Evolutionary conservation across 2,888 invertebrate species (phyloP), one percentile per base, ranked within the genome.

Genomic region (Cremastinae sp.): DNA sequence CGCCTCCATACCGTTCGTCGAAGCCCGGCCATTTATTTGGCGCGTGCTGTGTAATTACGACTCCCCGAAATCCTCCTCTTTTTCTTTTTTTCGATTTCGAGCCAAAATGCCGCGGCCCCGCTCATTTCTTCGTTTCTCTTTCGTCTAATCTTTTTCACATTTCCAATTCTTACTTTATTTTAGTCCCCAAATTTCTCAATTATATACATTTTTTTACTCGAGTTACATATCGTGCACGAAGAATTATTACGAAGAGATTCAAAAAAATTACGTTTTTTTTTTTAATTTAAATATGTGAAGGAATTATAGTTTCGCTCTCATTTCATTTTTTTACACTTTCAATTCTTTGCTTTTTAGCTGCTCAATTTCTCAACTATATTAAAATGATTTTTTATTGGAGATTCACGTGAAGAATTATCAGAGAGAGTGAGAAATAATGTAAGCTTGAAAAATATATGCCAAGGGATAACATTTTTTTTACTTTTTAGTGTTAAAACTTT

Each of bases 1-100:
- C 70, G 72, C 54, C 51, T 66, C 58, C n/a, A n/a, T 61, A 73
- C 49, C 75, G 71, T 86, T 86, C 86, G 84, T 64, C 78, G 85
- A 88, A 87, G 74, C 78, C 79, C 80, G 81, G 82, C 84, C 85
- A 85, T 87, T 86, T 85, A 85, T 87, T 87, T 86, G 86, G 85
- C 86, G 85, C 85, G 84, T 84, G 87, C 86, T 84, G 86, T 88
- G 85, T 88, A 87, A 88, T 88, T 88, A 88, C 84, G 84, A 83
- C 81, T 80, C 72, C 78, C 75, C 73, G 81, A 68, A 56, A 65
- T 71, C 59, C 72, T 72, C 45, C 59, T 61, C 28, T 53, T 41
- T 36, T 74, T 62, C 10, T 68, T 64, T 45, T 65, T 73, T 70
- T 41, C 59, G 41, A 53, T 78, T 54, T 71, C 43, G 41, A 69